Conservation (phyloP, 1,140 invertebrate genomes). For the Mesaphorura yosii region DNA sequence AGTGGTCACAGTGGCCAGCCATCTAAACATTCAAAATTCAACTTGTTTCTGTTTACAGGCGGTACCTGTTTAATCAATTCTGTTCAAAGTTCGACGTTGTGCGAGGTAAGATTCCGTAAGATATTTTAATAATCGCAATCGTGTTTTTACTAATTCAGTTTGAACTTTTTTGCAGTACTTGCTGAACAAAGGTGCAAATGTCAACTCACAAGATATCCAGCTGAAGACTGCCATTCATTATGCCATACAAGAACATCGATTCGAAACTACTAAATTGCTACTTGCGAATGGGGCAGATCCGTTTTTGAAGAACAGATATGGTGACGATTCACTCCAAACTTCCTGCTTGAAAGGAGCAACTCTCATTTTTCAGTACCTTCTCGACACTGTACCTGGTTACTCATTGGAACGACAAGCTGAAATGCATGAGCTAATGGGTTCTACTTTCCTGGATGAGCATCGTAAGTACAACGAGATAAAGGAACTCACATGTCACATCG, state of each 20-base stretch:
- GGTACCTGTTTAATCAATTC: slow-evolving; percentile 89
- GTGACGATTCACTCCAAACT: slow-evolving; percentile 68
- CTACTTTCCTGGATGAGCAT: slow-evolving; percentile 61
- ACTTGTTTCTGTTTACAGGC: slow-evolving; percentile 23
- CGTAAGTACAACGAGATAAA: slow-evolving; percentile 13
- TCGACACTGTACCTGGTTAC: slow-evolving; percentile 48
- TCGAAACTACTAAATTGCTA: slow-evolving; percentile 72
- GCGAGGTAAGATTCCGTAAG: too few relatives aligned
- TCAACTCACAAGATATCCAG: slow-evolving; percentile 79
- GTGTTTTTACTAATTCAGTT: too few relatives aligned
- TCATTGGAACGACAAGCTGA: slow-evolving; percentile 57
- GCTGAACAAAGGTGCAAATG: slow-evolving; percentile 55
- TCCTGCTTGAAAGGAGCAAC: slow-evolving; percentile 43
- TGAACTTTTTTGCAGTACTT: too few relatives aligned
- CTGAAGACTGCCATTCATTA: slow-evolving; percentile 87
- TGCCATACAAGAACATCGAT: slow-evolving; percentile 74
- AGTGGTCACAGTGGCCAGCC: too few relatives aligned
- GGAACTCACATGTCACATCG: background rate
- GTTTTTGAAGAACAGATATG: slow-evolving; percentile 59
- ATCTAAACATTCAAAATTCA: too few relatives aligned
- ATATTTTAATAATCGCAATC: too few relatives aligned
- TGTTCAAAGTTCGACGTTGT: slow-evolving; percentile 70
- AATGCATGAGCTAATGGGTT: slow-evolving; percentile 69
- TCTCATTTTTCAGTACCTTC: slow-evolving; percentile 65
- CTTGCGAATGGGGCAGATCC: slow-evolving; percentile 68